Base-by-base conservation (phyloP, 2,797 vertebrate species). In the Acipenser transmontanus region DNA sequence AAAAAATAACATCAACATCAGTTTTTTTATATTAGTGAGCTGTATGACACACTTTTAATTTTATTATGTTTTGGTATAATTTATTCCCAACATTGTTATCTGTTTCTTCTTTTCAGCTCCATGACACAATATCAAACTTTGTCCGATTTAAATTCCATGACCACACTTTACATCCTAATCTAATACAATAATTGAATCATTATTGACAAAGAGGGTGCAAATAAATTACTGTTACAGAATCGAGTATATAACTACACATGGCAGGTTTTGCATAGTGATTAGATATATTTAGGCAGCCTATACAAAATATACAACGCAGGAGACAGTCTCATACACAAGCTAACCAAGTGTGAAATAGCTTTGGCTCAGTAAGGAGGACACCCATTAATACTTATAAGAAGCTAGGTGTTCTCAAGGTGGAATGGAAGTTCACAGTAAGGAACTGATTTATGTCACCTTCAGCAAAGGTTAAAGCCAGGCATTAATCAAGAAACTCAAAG, bases 341-440 rank as follows among this genome's bases (percentile, higher is more conserved):
- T 90, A 91, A 89, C 90, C 88, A 91, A 88, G 88, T 91, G 90
- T 91, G 89, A 90, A 91, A 91, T 91, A 89, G 87, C 87, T 90
- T 88, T 84, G 83, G 89, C 83, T 88, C 89, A 89, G 87, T 90
- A 87, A 83, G 80, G 73, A 81, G 84, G 81, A 83, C 86, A 82
- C 86, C 88, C 87, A 91, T 90, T 91, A 91, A 91, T 90, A 87
- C 85, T 91, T 86, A 91, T 91, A 89, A 90, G 87, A 77, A 70
- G 80, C 79, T 81, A 86, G 82, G 81, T 84, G 77, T 77, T 85
- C 84, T 89, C 87, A 89, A 90, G 88, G 89, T 91, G 87, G 84
- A 86, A 84, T 88, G 81, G 80, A 86, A 87, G 82, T 82, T 83
- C 80, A 81, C 75, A 67, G 76, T 76, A 81, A 88, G 85, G 87